Base-by-base conservation (phyloP, 2,888 invertebrate genomes). In the Stenotaenia linearis region DNA sequence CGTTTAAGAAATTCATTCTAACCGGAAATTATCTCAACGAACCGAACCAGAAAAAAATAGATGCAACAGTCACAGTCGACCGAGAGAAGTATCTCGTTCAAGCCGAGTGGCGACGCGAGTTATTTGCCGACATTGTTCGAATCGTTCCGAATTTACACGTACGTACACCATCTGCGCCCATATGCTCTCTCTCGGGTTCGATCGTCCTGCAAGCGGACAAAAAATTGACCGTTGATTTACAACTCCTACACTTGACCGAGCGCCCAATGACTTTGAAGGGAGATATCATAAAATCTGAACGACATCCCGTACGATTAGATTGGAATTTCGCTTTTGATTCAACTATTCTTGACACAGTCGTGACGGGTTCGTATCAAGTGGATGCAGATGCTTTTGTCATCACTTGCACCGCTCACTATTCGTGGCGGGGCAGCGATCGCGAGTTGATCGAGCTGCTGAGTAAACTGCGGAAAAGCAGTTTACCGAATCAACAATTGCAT, bases 1-100 rank as follows among this genome's bases (percentile, higher is more conserved):
- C 87, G 4, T 84, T 85, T 83, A 86, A 85, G 80, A 85, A 84
- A 80, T 81, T 85, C 23, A 82, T 82, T 21, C 81, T 85, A 23
- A 84, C 83, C 80, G 86, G 86, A 84, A 75, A 76, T n/a, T 80
- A 80, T 37, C 45, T 28, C 12, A 35, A 79, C 28, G 79, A 76
- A 10, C n/a, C 37, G 10, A 32, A 45, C 21, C 77, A 77, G 2
- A 83, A 82, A 50, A 81, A 82, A 21, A 40, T 84, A 6, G 82
- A 82, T 75, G 80, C 83, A 28, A 80, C 79, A 5, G 69, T 84
- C 3, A 80, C 61, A 6, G 78, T 84, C 15, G 83, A 84, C 78
- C 83, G 82, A 28, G 80, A 82, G 35, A 77, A 83, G 6, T 81
- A 83, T 37, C 80, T 81, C 1, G 37, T 83, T 9, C 80, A 82